phyloP scores from a whole-genome alignment of 2,888 invertebrate genomes.

The Villa cingulata region DNA sequence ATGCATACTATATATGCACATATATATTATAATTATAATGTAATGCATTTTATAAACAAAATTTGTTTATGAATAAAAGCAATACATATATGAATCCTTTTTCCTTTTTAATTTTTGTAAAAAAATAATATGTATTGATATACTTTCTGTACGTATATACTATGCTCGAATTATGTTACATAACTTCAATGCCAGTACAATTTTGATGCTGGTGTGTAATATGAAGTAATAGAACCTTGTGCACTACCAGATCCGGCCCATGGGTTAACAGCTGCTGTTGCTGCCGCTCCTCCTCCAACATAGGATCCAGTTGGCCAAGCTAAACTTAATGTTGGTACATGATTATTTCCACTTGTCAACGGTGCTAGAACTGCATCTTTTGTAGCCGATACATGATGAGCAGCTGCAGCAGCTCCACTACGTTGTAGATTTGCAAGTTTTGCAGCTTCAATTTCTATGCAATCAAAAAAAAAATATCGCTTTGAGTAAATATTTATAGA shows the following conservation, averaged over 20 bases:
- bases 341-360: slow-evolving; percentile 30
- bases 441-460: slow-evolving; percentile 42
- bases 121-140: too few species aligned
- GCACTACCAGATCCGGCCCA: neutral
- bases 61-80: too few species aligned
- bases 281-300: neutral
- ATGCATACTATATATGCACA: too few species aligned
- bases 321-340: slow-evolving; percentile 23
- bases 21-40: too few species aligned
- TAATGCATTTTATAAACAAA: too few species aligned
- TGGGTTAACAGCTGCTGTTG: neutral
- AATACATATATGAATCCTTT: too few species aligned
- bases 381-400: slow-evolving; percentile 45
- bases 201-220: slow-evolving; percentile 1
- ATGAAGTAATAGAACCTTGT: neutral
- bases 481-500: too few species aligned
- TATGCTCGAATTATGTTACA: too few species aligned
- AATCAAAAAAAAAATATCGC: neutral
- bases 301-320: slow-evolving; percentile 1
- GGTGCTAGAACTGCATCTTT: slow-evolving; percentile 42
- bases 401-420: slow-evolving; percentile 42
- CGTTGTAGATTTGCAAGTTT: slow-evolving; percentile 48
- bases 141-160: too few species aligned
- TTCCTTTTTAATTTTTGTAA: too few species aligned
- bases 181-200: neutral